phyloP scores from a whole-genome alignment of 2,888 invertebrate genomes.

The Protophormia terraenovae region DNA sequence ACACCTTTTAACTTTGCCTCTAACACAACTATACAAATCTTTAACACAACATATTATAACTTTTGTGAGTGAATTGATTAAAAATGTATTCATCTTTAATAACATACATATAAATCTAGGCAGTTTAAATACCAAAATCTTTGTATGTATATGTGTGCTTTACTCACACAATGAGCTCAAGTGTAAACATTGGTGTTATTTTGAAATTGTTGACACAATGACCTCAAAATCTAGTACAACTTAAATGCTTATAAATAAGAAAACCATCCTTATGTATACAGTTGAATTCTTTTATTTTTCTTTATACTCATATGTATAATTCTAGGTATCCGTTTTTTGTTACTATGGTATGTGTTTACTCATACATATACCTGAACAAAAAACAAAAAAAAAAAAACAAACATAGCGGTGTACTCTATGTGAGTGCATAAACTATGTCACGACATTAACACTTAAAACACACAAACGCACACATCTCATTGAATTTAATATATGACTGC shows the following conservation, averaged over 20 bases:
- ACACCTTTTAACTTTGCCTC: background rate
- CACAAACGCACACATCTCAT: conserved; percentile 27
- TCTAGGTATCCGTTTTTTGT: background rate
- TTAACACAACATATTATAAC: background rate
- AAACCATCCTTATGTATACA: conserved; percentile 41
- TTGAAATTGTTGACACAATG: conserved; percentile 65
- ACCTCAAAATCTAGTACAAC: conserved; percentile 65
- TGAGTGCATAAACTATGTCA: conserved; percentile 62
- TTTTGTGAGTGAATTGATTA: background rate
- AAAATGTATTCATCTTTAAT: background rate
- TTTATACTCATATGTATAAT: background rate
- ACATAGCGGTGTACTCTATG: background rate
- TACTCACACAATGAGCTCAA: conserved; percentile 55
- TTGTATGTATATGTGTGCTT: background rate
- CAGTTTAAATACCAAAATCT: background rate
- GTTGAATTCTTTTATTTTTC: conserved; percentile 41
- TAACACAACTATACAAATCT: background rate
- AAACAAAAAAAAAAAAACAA: no score
- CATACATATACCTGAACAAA: background rate
- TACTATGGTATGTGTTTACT: background rate
- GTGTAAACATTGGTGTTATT: conserved; percentile 63
- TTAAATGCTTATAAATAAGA: conserved; percentile 67
- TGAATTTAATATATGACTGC: background rate
- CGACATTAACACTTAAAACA: conserved; percentile 64
- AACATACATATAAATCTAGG: background rate